A percentile compares a stretch with the other conserved stretches of the same genome.
phyloP scores from a whole-genome alignment of 2,888 invertebrate genomes.

The Daptonema setosum region DNA sequence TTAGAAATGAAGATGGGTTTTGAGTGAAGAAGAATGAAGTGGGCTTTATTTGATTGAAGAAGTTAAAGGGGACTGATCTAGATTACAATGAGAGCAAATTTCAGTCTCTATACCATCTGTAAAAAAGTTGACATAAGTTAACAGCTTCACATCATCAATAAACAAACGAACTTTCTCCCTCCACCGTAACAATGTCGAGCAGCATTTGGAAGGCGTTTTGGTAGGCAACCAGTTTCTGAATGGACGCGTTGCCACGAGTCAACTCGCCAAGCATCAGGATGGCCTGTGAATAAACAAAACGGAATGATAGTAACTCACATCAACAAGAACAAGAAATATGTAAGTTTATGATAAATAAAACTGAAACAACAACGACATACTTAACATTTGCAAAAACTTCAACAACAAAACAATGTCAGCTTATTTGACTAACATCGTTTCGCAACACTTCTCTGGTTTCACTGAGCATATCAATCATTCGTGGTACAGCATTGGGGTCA shows the following conservation, averaged over 20 bases:
- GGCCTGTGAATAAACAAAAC: conserved; percentile 36
- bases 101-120: too few species aligned
- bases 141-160: not conserved
- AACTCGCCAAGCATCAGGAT: conserved; percentile 68
- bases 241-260: conserved; percentile 80
- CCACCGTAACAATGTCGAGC: conserved; percentile 70
- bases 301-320: too few species aligned
- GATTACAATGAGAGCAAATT: too few species aligned
- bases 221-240: conserved; percentile 96
- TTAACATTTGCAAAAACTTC: too few species aligned
- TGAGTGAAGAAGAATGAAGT: too few species aligned
- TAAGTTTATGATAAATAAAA: too few species aligned
- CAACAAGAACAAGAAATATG: too few species aligned
- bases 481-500: conserved; percentile 67
- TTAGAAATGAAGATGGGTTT: too few species aligned
- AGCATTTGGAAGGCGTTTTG: conserved; percentile 91
- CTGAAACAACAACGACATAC: too few species aligned
- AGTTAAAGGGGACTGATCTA: too few species aligned
- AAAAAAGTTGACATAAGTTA: not conserved
- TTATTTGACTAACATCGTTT: conserved; percentile 51
- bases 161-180: conserved; percentile 60
- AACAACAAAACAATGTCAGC: too few species aligned
- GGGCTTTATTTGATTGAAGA: too few species aligned
- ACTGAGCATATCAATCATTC: conserved; percentile 78
- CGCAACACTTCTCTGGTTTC: conserved; percentile 84